Conservation (phyloP, 2,113 vertebrate species). For the Heteronetta atricapilla region DNA sequence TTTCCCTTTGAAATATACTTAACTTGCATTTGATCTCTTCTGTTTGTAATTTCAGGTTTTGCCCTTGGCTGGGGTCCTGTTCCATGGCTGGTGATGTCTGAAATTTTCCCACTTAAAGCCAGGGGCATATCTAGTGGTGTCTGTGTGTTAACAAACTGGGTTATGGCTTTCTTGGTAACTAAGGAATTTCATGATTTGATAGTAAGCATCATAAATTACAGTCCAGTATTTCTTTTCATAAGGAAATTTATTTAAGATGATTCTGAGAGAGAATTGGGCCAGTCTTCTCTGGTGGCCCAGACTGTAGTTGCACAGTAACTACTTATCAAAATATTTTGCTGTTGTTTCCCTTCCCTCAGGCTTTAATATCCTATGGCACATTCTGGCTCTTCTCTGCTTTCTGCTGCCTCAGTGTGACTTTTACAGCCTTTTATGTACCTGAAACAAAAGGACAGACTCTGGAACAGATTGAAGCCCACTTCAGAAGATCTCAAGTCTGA, state of each 20-base stretch:
- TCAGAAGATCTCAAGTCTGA: conserved; percentile 67
- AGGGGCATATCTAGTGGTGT: conserved; percentile 80
- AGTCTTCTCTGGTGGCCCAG: not conserved
- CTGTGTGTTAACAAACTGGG: conserved; percentile 89
- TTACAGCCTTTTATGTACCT: conserved; percentile 84
- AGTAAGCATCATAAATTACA: conserved; percentile 70
- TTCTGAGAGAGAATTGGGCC: not conserved
- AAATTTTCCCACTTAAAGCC: conserved; percentile 86
- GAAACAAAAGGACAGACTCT: conserved; percentile 92
- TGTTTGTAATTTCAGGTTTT: conserved; percentile 78
- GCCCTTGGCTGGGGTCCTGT: conserved; percentile 89
- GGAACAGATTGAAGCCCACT: conserved; percentile 89
- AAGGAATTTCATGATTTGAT: conserved; percentile 86
- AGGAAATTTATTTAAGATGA: not conserved
- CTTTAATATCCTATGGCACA: conserved; percentile 82
- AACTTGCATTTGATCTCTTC: not conserved
- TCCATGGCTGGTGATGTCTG: conserved; percentile 89
- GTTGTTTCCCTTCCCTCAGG: conserved; percentile 60
- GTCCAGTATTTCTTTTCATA: not conserved
- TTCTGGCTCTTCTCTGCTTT: conserved; percentile 90
- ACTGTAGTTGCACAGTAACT: not conserved
- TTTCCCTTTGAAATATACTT: not conserved
- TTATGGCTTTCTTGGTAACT: conserved; percentile 85
- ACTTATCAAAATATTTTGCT: not conserved
- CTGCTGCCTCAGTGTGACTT: conserved; percentile 81